Conservation (phyloP, 2,888 invertebrate species). For the Ceraclea dissimilis region DNA sequence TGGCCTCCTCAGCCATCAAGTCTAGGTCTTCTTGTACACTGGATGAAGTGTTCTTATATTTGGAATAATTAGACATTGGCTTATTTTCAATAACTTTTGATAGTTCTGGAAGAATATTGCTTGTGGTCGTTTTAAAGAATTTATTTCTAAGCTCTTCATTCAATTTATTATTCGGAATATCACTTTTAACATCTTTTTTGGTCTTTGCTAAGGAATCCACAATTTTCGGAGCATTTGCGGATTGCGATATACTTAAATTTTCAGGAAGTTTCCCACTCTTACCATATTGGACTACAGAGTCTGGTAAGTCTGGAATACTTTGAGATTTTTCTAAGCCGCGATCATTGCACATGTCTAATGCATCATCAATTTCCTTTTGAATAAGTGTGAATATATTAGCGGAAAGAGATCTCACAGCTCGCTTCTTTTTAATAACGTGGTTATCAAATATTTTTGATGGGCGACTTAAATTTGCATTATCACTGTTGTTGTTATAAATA, state of each 20-base stretch:
- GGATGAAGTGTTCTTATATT: conserved; percentile 27
- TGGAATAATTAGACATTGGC: background rate
- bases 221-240: conserved; percentile 1
- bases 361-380: conserved; percentile 56
- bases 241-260: conserved; percentile 14
- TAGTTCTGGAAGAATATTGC: background rate
- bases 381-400: conserved; percentile 77
- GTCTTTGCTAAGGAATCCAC: background rate
- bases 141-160: background rate
- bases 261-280: conserved; percentile 22
- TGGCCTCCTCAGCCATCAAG: conserved; percentile 67
- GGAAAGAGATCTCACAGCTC: conserved; percentile 74
- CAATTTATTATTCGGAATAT: background rate
- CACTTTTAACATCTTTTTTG: background rate
- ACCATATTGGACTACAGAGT: conserved; percentile 24
- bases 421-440: conserved; percentile 57
- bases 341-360: conserved; percentile 45
- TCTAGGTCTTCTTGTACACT: conserved; percentile 61
- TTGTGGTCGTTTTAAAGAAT: background rate
- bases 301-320: conserved; percentile 51
- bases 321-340: conserved; percentile 53
- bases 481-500: conserved; percentile 42
- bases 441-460: conserved; percentile 24
- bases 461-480: conserved; percentile 37
- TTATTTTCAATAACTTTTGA: background rate